Evolutionary conservation across 2,113 vertebrate genomes (phyloP), one percentile per base, ranked within the genome.

Genomic region (Genyomyrus donnyi): DNA sequence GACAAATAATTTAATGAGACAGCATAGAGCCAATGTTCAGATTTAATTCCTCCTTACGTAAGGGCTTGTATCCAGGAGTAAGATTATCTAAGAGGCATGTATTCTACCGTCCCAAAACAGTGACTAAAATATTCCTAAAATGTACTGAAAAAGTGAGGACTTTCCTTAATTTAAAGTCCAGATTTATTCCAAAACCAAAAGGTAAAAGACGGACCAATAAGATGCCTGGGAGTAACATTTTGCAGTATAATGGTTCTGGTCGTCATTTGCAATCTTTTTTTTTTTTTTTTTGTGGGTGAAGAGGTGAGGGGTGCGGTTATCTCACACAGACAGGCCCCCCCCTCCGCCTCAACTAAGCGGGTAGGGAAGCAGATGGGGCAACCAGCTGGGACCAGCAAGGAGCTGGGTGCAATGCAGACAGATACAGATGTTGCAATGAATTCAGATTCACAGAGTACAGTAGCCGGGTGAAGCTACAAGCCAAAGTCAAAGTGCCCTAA

Each of bases 331-430:
- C 19, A 87, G 21, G 50, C 50, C 50, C 85, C n/a, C 0, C n/a
- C 62, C 58, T 7, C 21, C 27, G 9, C 48, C 48, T 31, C 85
- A 87, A 31, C 31, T 9, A 53, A 87, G 19, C 8, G 48, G 50
- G 31, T n/a, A 35, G 85, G 49, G 15, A 19, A 35, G 50, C 85
- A 87, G 85, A 87, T 87, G 85, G 50, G 49, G 49, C 27, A 31
- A 53, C 85, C 85, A 87, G 85, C 85, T 87, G 50, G 85, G 31
- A 53, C 85, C 27, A 48, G 85, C 48, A 35, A 87, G 50, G 48
- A 53, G 50, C 50, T 53, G 50, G 85, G 49, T 87, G 50, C 48
- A 53, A 5, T 27, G 49, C 27, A 50, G 50, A 27, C 31, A 17
- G 27, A 56, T 53, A 21, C 85, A 87, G 49, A 87, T 87, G 85